These are phyloP conservation scores for Typhlichthys eigenmanni DNA, from an alignment of 2,797 vertebrate species.

Conservation along the genomic window DNA sequence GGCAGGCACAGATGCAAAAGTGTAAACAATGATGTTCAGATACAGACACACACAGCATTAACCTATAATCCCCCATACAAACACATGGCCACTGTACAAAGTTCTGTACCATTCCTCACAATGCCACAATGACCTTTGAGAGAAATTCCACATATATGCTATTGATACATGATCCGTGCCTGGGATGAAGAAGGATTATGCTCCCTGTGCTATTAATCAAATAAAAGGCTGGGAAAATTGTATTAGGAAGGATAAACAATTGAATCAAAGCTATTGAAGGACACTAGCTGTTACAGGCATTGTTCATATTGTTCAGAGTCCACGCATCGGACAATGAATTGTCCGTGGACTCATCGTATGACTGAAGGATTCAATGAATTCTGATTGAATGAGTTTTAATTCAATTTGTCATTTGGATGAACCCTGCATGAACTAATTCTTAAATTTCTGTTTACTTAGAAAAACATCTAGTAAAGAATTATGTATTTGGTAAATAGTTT, in stretches of 20 bases:
- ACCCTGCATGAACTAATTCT: background rate
- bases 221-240: conserved; percentile 70
- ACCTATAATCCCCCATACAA: conserved; percentile 30
- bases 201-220: conserved; percentile 71
- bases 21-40: conserved; percentile 35
- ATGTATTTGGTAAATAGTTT: background rate
- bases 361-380: background rate
- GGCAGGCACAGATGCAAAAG: conserved; percentile 10
- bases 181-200: conserved; percentile 71
- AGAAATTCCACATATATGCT: conserved; percentile 44
- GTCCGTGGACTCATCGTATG: background rate
- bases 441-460: background rate
- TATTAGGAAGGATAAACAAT: conserved; percentile 70
- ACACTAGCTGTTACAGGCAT: conserved; percentile 51
- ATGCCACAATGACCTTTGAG: conserved; percentile 59
- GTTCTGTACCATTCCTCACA: conserved; percentile 51
- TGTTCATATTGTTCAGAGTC: background rate
- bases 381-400: background rate
- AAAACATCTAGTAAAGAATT: background rate
- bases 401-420: conserved; percentile 13
- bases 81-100: conserved; percentile 28
- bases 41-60: conserved; percentile 27
- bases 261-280: conserved; percentile 67
- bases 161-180: conserved; percentile 44
- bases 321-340: background rate